Base-by-base conservation (phyloP, 1,140 invertebrate species). In the Adoxophyes honmai region DNA sequence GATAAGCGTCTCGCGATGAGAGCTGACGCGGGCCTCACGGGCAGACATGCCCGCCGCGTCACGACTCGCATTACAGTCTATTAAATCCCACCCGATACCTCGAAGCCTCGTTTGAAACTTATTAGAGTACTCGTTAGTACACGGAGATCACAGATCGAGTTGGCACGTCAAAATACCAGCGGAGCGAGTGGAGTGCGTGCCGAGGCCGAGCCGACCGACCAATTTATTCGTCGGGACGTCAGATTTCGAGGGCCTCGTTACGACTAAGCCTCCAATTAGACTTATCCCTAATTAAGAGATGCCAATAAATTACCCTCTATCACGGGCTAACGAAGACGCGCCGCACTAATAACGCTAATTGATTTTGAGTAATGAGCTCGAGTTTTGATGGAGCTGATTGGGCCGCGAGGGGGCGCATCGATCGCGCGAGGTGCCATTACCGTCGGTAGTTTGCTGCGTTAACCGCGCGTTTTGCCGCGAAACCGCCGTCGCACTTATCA, bases 281-380 rank as follows among this genome's bases (percentile, higher is more conserved):
- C 88, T 89, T 89, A 89, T 89, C 87, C 89, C 89, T 90, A 90
- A 90, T 90, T 90, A 90, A 90, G 89, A 90, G 89, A 90, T 89
- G 89, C 89, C 88, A 87, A 90, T 90, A 90, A 90, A 90, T 90
- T 90, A 89, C 88, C 86, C 88, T 89, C 89, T 86, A 89, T 89
- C 88, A 88, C 85, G 83, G 83, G 73, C 82, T 88, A 87, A 88
- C 83, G 84, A 88, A 87, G 86, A 88, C 82, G 85, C 79, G 79
- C 79, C 81, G 78, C 80, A 85, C 82, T 88, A 86, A 88, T 88
- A 86, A 86, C 81, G 81, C 75, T 88, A 88, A 88, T 88, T 88
- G 86, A 88, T 88, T 88, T 88, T 88, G 86, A 88, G 86, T 88
- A 88, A 88, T 88, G 82, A 84, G 86, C 83, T 74, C 69, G 75